Percentiles rank a stretch among this genome's conserved stretches.
Evolutionary conservation across 2,797 vertebrate genomes (phyloP).

Genomic region (Rhabdomys pumilio): DNA sequence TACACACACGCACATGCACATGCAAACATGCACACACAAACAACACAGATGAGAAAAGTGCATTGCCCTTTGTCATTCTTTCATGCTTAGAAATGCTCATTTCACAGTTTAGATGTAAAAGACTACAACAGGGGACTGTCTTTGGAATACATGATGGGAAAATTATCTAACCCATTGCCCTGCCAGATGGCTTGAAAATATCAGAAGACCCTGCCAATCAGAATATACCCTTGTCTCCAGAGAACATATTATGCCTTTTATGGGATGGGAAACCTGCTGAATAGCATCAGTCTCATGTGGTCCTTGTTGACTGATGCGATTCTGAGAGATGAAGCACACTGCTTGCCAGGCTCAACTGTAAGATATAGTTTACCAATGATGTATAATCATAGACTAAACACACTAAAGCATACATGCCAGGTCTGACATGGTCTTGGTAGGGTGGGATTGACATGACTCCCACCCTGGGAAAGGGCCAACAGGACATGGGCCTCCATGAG

Average conservation of each 20-base stretch:
- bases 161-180: not conserved
- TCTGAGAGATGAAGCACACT: not conserved
- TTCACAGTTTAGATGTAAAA: constrained; percentile 25
- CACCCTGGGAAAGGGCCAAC: too few relatives aligned
- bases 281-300: not conserved
- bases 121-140: not conserved
- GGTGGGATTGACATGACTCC: not conserved
- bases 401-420: not conserved
- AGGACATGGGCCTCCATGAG: too few relatives aligned
- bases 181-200: not conserved
- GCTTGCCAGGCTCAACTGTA: constrained; percentile 26
- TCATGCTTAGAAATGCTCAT: not conserved
- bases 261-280: not conserved
- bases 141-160: not conserved
- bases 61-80: not conserved
- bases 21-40: too few relatives aligned
- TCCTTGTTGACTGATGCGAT: not conserved
- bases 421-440: not conserved
- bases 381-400: not conserved
- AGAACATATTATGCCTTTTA: not conserved
- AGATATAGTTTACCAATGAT: constrained; percentile 41
- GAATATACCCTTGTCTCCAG: not conserved
- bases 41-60: not conserved
- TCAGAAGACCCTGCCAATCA: not conserved
- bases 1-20: not conserved